These are phyloP conservation scores for Poecilus cupreus DNA, from an alignment of 2,888 invertebrate genomes.

Conservation along the genomic window DNA sequence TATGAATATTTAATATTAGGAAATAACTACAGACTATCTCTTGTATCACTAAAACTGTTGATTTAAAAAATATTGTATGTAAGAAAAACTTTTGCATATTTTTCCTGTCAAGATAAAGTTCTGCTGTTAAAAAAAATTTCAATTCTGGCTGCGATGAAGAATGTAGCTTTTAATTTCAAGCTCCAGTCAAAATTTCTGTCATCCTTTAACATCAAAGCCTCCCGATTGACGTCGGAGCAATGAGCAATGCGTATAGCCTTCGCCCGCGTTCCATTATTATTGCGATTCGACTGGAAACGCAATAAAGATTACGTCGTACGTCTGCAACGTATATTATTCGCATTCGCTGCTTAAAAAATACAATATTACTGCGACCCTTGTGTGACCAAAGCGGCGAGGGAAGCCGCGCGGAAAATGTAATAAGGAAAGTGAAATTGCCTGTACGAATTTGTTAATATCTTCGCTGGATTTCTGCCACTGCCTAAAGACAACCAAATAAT, in stretches of 20 bases:
- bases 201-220: conserved; percentile 41
- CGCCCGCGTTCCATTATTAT: conserved; percentile 23
- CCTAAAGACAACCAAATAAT: background rate
- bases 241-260: background rate
- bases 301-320: conserved; percentile 21
- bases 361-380: conserved; percentile 30
- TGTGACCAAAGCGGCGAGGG: conserved; percentile 34
- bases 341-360: conserved; percentile 29
- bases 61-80: too few relatives aligned
- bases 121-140: too few relatives aligned
- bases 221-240: background rate
- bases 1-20: too few relatives aligned
- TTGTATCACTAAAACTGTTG: too few relatives aligned
- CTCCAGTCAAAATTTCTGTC: background rate
- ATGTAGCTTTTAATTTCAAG: conserved; percentile 25
- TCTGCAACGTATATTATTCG: conserved; percentile 24
- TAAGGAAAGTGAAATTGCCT: conserved; percentile 43
- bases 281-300: conserved; percentile 32
- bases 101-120: too few relatives aligned
- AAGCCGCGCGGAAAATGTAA: conserved; percentile 35
- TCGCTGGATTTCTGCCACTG: background rate
- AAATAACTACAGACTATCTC: too few relatives aligned
- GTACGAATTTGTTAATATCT: conserved; percentile 29
- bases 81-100: too few relatives aligned
- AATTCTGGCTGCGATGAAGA: background rate